A percentile compares a stretch with the other conserved stretches of the same genome.
phyloP scores from a whole-genome alignment of 1,140 invertebrate species.

The Diachasmimorpha longicaudata region DNA sequence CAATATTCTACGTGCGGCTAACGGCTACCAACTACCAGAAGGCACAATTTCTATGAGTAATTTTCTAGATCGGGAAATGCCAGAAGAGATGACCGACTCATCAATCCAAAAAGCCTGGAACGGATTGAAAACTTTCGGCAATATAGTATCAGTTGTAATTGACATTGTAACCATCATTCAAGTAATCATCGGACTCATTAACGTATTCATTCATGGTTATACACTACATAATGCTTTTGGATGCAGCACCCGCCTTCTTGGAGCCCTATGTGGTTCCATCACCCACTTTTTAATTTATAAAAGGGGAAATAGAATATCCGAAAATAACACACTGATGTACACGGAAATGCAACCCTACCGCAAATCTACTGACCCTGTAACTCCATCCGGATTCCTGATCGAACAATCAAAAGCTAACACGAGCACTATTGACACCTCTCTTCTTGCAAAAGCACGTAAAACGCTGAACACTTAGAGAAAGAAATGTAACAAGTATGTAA shows the following conservation, averaged over 20 bases:
- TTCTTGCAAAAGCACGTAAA: too few relatives aligned
- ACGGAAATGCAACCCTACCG: too few relatives aligned
- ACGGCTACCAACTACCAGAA: neutral
- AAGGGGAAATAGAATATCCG: too few relatives aligned
- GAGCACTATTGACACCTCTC: too few relatives aligned
- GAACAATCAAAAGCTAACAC: too few relatives aligned
- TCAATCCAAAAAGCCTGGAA: conserved; percentile 7
- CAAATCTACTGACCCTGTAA: too few relatives aligned
- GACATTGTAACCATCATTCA: conserved; percentile 6
- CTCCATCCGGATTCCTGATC: too few relatives aligned
- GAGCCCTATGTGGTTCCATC: neutral
- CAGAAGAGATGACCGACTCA: neutral
- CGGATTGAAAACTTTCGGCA: conserved; percentile 14
- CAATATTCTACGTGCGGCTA: neutral
- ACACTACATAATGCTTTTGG: neutral
- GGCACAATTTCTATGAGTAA: neutral
- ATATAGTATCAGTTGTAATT: conserved; percentile 2
- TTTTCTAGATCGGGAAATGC: conserved; percentile 13
- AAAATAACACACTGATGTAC: too few relatives aligned
- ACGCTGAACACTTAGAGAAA: too few relatives aligned
- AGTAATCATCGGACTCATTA: neutral
- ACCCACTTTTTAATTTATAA: neutral
- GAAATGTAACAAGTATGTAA: too few relatives aligned
- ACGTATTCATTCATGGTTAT: conserved; percentile 14
- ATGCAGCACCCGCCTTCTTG: neutral